phyloP scores from a whole-genome alignment of 92 coral and sea anemone genomes.

The Porites cylindrica region DNA sequence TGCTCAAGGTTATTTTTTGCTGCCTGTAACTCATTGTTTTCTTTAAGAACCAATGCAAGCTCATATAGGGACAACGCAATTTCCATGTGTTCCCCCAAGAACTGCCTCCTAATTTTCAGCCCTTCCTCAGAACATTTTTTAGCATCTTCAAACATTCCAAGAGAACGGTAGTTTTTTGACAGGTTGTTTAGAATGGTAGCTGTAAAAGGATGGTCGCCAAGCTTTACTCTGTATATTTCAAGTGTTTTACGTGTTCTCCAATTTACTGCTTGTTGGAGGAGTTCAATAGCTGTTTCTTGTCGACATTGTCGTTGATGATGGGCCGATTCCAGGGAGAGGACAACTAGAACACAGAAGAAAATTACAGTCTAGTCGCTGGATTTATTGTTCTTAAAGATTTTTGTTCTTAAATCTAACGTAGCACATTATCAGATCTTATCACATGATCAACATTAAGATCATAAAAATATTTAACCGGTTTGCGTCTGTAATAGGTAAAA shows the following conservation, averaged over 20 bases:
- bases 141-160: conserved; percentile 34
- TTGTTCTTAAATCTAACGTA: too few species aligned
- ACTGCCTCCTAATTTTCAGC: conserved; percentile 43
- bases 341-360: neutral
- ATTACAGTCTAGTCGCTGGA: too few species aligned
- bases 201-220: conserved; percentile 67
- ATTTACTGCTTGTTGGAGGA: too few species aligned
- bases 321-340: neutral
- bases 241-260: conserved; percentile 31
- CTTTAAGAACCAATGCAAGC: conserved; percentile 42
- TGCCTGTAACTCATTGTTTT: conserved; percentile 26
- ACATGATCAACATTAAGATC: too few species aligned
- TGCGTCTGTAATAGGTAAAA: too few species aligned
- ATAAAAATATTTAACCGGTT: too few species aligned
- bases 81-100: conserved; percentile 60
- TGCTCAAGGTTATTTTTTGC: conserved; percentile 45
- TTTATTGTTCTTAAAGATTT: too few species aligned
- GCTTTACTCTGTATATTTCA: conserved; percentile 32
- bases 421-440: too few species aligned
- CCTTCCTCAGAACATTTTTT: conserved; percentile 48
- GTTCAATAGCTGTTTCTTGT: too few species aligned
- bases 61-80: conserved; percentile 61
- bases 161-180: conserved; percentile 56
- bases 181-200: conserved; percentile 68
- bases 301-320: neutral